Evolutionary conservation across 2,797 vertebrate genomes (phyloP).

Genomic region (Luscinia luscinia): DNA sequence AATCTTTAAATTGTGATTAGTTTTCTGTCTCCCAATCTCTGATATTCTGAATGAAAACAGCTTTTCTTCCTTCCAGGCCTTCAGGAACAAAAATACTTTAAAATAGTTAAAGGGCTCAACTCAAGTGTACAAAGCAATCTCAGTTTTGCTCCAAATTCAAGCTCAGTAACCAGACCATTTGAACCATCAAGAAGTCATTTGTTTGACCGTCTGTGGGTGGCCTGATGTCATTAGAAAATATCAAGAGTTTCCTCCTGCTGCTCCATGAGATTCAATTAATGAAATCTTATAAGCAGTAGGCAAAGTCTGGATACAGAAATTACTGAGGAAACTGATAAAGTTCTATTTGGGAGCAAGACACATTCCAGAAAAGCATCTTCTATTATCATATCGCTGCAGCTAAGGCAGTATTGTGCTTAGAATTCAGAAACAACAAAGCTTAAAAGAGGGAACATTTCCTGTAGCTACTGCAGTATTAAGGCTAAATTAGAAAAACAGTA

Average conservation of each 20-base stretch:
- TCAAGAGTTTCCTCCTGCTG: neutral
- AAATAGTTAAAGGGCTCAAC: neutral
- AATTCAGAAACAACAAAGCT: neutral
- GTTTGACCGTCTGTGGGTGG: neutral
- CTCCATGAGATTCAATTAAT: neutral
- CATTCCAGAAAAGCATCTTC: neutral
- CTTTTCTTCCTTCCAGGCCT: neutral
- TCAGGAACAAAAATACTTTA: neutral
- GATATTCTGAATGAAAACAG: neutral
- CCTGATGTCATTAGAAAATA: neutral
- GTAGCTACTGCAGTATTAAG: neutral
- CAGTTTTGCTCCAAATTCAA: neutral
- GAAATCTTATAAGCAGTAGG: neutral
- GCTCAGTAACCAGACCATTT: neutral
- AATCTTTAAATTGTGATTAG: neutral
- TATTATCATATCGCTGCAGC: neutral
- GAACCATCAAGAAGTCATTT: neutral
- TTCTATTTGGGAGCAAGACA: neutral
- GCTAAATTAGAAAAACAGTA: neutral
- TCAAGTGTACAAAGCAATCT: neutral
- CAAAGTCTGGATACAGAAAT: neutral
- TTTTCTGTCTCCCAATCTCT: neutral
- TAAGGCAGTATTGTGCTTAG: neutral
- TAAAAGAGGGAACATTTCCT: neutral
- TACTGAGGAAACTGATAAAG: neutral